Evolutionary conservation across 2,113 vertebrate genomes (phyloP).

Genomic region (Symphodus melops): DNA sequence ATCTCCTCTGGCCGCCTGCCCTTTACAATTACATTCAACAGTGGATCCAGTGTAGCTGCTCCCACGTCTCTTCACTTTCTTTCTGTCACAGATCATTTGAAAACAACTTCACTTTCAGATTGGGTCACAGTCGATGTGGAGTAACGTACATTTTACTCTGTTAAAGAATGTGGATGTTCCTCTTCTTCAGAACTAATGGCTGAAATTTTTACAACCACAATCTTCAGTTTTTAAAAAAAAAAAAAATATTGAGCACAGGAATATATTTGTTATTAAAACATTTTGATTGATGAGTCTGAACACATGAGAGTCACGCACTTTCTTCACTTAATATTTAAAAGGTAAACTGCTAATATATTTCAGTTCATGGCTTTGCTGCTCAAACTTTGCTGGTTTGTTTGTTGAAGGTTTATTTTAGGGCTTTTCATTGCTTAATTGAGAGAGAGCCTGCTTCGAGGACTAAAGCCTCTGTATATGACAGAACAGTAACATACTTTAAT

Average conservation of each 20-base stretch:
- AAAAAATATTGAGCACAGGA: neutral
- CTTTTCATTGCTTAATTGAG: too few relatives aligned
- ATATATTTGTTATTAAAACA: neutral
- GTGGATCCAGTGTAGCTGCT: constrained; percentile 50
- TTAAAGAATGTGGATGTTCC: neutral
- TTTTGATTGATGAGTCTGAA: neutral
- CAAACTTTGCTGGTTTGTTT: too few relatives aligned
- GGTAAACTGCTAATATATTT: too few relatives aligned
- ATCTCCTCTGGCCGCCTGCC: constrained; percentile 73
- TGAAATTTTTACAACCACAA: neutral
- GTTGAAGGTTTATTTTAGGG: too few relatives aligned
- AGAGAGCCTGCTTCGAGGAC: too few relatives aligned
- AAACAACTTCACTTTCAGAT: constrained; percentile 19
- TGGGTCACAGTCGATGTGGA: neutral
- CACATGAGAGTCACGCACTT: too few relatives aligned
- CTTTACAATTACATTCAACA: constrained; percentile 67
- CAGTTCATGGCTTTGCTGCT: too few relatives aligned
- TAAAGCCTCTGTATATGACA: neutral
- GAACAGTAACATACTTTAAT: neutral
- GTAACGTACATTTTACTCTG: neutral
- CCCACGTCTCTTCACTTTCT: constrained; percentile 41
- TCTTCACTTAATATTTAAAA: too few relatives aligned
- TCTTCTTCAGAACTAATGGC: neutral
- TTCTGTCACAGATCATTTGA: constrained; percentile 12
- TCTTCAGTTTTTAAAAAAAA: neutral